Conservation (phyloP, 2,888 invertebrate genomes). For the Mythimna vitellina region DNA sequence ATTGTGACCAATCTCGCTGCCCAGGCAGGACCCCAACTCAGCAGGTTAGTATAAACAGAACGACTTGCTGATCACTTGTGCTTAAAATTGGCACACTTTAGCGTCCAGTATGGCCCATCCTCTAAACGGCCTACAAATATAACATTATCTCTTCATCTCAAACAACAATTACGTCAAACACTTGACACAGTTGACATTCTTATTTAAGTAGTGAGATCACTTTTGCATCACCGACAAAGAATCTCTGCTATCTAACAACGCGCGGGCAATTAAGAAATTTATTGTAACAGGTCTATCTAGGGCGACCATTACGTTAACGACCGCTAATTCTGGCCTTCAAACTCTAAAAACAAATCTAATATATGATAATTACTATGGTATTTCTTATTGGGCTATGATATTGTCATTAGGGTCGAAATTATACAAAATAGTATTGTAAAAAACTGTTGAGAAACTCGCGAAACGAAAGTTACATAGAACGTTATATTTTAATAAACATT, state of each 20-base stretch:
- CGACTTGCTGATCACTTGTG: not conserved
- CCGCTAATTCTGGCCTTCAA: conserved; percentile 79
- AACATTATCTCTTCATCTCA: conserved; percentile 16
- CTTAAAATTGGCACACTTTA: not conserved
- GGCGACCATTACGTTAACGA: conserved; percentile 85
- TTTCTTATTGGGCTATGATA: conserved; percentile 41
- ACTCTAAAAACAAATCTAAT: conserved; percentile 61
- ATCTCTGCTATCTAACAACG: conserved; percentile 81
- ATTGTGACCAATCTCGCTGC: no score
- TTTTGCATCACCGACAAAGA: conserved; percentile 86
- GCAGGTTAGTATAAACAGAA: not conserved
- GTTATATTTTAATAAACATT: conserved; percentile 40
- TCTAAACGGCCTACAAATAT: conserved; percentile 4
- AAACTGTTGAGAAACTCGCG: conserved; percentile 27
- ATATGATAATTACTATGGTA: conserved; percentile 44
- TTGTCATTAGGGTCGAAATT: conserved; percentile 57
- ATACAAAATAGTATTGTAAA: conserved; percentile 33
- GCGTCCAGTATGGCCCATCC: not conserved
- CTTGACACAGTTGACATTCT: conserved; percentile 73
- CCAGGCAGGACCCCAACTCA: no score
- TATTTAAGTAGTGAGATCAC: conserved; percentile 80
- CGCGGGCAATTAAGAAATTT: conserved; percentile 87
- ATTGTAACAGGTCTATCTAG: conserved; percentile 85
- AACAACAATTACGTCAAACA: conserved; percentile 51
- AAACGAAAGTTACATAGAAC: conserved; percentile 36